Base-by-base conservation (phyloP, 2,888 invertebrate genomes). In the Morpho deidamia region DNA sequence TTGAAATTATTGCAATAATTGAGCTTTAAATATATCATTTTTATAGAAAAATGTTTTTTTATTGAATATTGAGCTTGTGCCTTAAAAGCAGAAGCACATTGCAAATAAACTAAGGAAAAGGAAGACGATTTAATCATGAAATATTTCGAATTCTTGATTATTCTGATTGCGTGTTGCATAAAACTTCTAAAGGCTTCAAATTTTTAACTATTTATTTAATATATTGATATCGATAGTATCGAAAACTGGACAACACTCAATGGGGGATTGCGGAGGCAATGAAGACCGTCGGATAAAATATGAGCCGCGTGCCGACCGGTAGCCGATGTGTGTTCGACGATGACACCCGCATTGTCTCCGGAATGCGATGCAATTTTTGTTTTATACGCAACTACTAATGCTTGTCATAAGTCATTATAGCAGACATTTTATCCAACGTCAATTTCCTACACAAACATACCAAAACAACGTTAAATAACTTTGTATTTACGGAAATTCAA, bases 201-300 rank as follows among this genome's bases (percentile, higher is more conserved):
- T n/a, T n/a, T n/a, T n/a, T n/a, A n/a, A n/a, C n/a, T n/a, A 23
- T 23, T 23, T 11, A 23, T 8, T 8, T 39, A 39, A 11, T 41
- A 4, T 10, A 44, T 35, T n/a, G 35, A 34, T 46, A 41, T 44
- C 10, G n/a, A 34, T 23, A 5, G 3, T 39, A 47, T 48, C 32
- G 23, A 44, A 11, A 33, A 43, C 34, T 7, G 35, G 12, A 32
- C 51, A 33, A 35, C 61, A 58, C 77, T 67, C n/a, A 60, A 69
- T 69, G 67, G 74, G 68, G 72, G 75, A 78, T 76, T 72, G 62
- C 49, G 61, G 66, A 62, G 43, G 83, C 84, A 85, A 87, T 88
- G 85, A 87, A 87, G 87, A 86, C 83, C 80, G 83, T 81, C 82
- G 76, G 81, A 83, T 86, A 84, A 87, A 85, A 84, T 87, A 88